Base-by-base conservation (phyloP, 2,797 vertebrate species). In the Serranus cabrilla region DNA sequence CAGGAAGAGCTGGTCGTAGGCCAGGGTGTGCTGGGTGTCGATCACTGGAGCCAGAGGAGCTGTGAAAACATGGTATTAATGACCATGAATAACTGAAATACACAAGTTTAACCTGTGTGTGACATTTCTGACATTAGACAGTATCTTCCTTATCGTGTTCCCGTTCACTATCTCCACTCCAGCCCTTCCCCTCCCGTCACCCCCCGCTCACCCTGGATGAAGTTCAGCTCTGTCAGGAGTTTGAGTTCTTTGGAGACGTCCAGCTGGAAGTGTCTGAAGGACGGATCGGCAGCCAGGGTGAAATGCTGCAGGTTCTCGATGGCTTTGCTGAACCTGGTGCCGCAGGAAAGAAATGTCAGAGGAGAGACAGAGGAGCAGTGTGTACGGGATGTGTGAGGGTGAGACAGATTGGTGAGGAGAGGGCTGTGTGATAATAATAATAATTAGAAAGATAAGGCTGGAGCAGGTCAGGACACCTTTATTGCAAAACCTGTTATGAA, bases 1-100 rank as follows among this genome's bases (percentile, higher is more conserved):
- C 60, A 99, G 92, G 92, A 96, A 99, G 87, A 99, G 97, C 93
- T 99, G 97, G 87, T 99, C 97, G 0, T 99, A 99, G 84, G 98
- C 97, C 64, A 98, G 95, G 39, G 97, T 97, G 21, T 96, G 96
- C 92, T 99, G 98, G 14, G 97, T 99, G 86, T 99, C 98, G 0
- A 99, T 97, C 78, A 99, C 98, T 0, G 98, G 98, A 5, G 97
- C 97, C 68, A 95, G 93, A 0, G 98, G 98, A 3, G 95, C 98
- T 99, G 94, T 17, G 61, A 73, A 12, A 20, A 43, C 62, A 39
- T 0, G 14, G 17, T 60, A 42, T 10, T 10, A 66, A 25, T 6
- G 7, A 17, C n/a, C 7, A 23, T 56, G 3, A 66, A 39, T 27
- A 23, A 50, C 1, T 51, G 2, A 25, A 13, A 59, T 23, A 4